Base-by-base conservation (phyloP, 2,797 vertebrate species). In the Centroberyx gerrardi region DNA sequence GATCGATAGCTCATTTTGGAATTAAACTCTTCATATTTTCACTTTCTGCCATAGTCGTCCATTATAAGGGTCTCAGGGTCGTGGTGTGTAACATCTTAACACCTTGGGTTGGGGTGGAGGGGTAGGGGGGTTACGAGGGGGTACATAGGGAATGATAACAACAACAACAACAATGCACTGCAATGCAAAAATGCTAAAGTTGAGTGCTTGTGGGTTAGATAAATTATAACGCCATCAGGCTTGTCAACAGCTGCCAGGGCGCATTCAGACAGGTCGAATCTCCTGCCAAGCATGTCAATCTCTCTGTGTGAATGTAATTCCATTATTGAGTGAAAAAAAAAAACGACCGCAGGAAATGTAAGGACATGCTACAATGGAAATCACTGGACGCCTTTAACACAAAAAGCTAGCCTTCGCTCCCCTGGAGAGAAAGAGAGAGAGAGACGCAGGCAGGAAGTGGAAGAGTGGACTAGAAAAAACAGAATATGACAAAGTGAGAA, bases 231-330 rank as follows among this genome's bases (percentile, higher is more conserved):
- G 70, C 80, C 80, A 72, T 8, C 3, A 63, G 82, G 76, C 51
- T 54, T 74, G 73, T 90, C 84, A 82, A 46, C 78, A 78, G 63
- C 86, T 78, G 84, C 81, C 84, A 81, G 76, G 81, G 68, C 65
- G 52, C 83, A 85, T 87, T 77, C 71, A 86, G 73, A 74, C 71
- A 72, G 67, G 56, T 22, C 56, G 2, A 33, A 10, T 22, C 56
- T 60, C 33, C 33, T 17, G 17, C 56, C 33, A 18, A 38, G 17
- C 76, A 28, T 42, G 59, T 40, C 59, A 42, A 13, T 81, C 49
- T 44, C 36, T 8, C 33, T 10, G n/a, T 42, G 38, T 40, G 60
- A 78, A 80, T 68, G 48, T 54, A 83, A 74, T 65, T 83, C 53
- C 29, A 53, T 53, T 66, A 74, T 36, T 49, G 77, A 85, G 69